Base-by-base conservation (phyloP, 2,888 invertebrate species). In the Nomada ferruginata region DNA sequence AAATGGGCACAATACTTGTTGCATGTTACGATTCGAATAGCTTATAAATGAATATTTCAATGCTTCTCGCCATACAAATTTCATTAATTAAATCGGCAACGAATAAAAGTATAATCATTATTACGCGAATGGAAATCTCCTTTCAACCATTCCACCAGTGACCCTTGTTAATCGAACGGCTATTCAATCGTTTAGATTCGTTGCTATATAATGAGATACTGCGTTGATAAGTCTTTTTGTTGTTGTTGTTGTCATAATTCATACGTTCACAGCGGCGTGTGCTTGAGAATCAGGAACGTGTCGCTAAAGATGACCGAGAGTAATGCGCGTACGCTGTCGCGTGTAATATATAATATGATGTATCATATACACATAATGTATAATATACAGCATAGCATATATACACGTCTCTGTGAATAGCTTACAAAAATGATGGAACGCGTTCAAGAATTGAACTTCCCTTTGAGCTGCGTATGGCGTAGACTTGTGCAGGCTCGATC, bases 171-270 rank as follows among this genome's bases (percentile, higher is more conserved):
- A 15, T 70, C 36, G 47, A 42, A 59, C 63, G 59, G 66, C 52
- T 61, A 61, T 73, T 73, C 68, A 76, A 82, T 84, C 60, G 57
- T 72, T 86, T 76, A 69, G 59, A 65, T 84, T 79, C 80, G 76
- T 87, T 87, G 72, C 85, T 79, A 85, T 64, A 69, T 69, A 63
- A 64, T 50, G 64, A 74, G 23, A 77, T 76, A 69, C 74, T 71
- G 57, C 71, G 65, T 72, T 70, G 57, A 76, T 68, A 57, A 83
- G 74, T 74, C 63, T 76, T 82, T 72, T 44, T 42, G 1, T 63
- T 26, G 26, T 26, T 26, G 50, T 79, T 73, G 52, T 26, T 57
- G 73, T 26, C 18, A 57, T 63, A 70, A 76, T 61, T 55, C 50
- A 53, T 68, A 73, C 72, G 76, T 82, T 75, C 68, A 18, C 66